A percentile compares a stretch with the other conserved stretches of the same genome.
phyloP scores from a whole-genome alignment of 2,113 vertebrate genomes.

The Gobiocypris rarus region DNA sequence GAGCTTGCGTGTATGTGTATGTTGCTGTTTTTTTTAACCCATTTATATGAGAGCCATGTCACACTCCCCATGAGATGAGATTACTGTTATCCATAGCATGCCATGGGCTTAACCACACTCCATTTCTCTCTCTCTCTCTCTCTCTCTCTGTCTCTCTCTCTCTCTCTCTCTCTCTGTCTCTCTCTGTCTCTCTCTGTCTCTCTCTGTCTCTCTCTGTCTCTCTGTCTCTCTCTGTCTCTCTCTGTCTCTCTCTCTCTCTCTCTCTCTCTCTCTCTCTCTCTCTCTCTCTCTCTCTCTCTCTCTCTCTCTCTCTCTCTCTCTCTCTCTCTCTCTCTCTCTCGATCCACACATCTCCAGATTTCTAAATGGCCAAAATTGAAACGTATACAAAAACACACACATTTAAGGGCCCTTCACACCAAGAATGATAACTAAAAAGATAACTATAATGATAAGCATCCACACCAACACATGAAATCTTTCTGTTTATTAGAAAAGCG shows the following conservation, averaged over 20 bases:
- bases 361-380: not conserved
- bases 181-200: slow-evolving; percentile 6
- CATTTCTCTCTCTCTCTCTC: not conserved
- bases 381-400: not conserved
- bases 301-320: too few relatives aligned
- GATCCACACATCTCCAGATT: not conserved
- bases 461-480: too few relatives aligned
- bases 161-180: not conserved
- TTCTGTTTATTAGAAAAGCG: too few relatives aligned
- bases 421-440: too few relatives aligned
- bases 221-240: not conserved
- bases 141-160: slow-evolving; percentile 11
- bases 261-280: slow-evolving; percentile 3
- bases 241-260: not conserved
- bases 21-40: not conserved
- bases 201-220: not conserved
- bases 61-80: slow-evolving; percentile 28
- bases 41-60: slow-evolving; percentile 4
- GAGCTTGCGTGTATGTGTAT: not conserved
- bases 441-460: too few relatives aligned
- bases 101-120: slow-evolving; percentile 13
- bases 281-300: too few relatives aligned
- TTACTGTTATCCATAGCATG: slow-evolving; percentile 18
- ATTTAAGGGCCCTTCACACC: too few relatives aligned
- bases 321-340: slow-evolving; percentile 2